phyloP scores from a whole-genome alignment of 2,888 invertebrate species.

The Formica aserva region DNA sequence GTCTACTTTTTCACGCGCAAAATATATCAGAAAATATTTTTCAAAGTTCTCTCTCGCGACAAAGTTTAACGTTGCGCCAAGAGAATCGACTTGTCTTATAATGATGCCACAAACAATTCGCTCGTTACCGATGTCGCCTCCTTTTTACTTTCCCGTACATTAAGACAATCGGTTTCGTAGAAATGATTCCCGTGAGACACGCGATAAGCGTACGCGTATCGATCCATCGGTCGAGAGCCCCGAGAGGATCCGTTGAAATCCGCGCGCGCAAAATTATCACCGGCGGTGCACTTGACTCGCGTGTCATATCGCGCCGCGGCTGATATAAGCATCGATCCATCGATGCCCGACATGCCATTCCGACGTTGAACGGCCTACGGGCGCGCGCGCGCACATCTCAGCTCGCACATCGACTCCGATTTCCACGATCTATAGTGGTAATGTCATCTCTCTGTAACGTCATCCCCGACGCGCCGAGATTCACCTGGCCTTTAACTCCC shows the following conservation, averaged over 20 bases:
- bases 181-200: constrained; percentile 26
- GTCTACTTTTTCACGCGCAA: background rate
- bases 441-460: constrained; percentile 81
- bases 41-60: background rate
- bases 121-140: background rate
- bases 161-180: constrained; percentile 38
- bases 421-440: constrained; percentile 75
- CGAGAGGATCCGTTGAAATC: background rate
- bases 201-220: constrained; percentile 20
- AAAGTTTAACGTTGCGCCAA: constrained; percentile 22
- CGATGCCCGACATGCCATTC: constrained; percentile 61
- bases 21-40: constrained; percentile 3
- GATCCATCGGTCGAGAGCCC: background rate
- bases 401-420: constrained; percentile 64
- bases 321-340: constrained; percentile 63
- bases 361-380: constrained; percentile 8
- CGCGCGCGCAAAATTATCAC: background rate
- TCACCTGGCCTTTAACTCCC: constrained; percentile 76
- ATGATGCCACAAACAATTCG: constrained; percentile 28
- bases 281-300: background rate
- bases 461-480: constrained; percentile 71
- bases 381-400: constrained; percentile 19
- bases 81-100: constrained; percentile 20
- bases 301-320: background rate
- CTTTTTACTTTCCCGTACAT: constrained; percentile 30